Evolutionary conservation across 2,888 invertebrate genomes (phyloP).

Genomic region (Drosophila gaucha): DNA sequence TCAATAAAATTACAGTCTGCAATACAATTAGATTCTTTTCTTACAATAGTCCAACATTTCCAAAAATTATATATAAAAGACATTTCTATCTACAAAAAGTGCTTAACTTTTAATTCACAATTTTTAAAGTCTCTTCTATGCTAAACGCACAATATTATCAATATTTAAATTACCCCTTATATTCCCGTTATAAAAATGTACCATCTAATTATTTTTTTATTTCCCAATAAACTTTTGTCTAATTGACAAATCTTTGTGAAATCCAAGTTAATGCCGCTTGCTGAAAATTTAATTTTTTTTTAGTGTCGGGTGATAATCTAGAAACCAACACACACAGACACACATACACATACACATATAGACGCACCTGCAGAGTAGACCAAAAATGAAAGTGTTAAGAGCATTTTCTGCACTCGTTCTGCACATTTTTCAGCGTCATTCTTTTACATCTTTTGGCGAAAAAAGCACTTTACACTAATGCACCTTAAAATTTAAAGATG

Average conservation of each 20-base stretch:
- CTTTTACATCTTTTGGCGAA: slow-evolving; percentile 61
- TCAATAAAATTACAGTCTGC: no score
- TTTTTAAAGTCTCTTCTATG: no score
- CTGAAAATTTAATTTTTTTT: not conserved
- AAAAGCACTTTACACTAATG: slow-evolving; percentile 80
- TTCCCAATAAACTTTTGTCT: not conserved
- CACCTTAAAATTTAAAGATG: slow-evolving; percentile 81
- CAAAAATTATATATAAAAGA: no score
- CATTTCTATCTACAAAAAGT: no score
- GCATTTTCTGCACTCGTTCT: slow-evolving; percentile 63
- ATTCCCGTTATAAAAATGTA: not conserved
- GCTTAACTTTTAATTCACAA: no score
- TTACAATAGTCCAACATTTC: no score
- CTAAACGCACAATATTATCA: not conserved
- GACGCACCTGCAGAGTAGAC: slow-evolving; percentile 14
- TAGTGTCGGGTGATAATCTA: slow-evolving; percentile 43
- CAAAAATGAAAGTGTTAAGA: slow-evolving; percentile 74
- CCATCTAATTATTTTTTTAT: not conserved
- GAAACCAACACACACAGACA: slow-evolving; percentile 14
- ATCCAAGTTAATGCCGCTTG: not conserved
- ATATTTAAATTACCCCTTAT: not conserved
- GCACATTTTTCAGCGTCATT: slow-evolving; percentile 67
- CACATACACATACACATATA: not conserved
- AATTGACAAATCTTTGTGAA: slow-evolving; percentile 5
- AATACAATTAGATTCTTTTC: no score